These are phyloP conservation scores for Silvanus unidentatus DNA, from an alignment of 2,888 invertebrate species.

Conservation along the genomic window DNA sequence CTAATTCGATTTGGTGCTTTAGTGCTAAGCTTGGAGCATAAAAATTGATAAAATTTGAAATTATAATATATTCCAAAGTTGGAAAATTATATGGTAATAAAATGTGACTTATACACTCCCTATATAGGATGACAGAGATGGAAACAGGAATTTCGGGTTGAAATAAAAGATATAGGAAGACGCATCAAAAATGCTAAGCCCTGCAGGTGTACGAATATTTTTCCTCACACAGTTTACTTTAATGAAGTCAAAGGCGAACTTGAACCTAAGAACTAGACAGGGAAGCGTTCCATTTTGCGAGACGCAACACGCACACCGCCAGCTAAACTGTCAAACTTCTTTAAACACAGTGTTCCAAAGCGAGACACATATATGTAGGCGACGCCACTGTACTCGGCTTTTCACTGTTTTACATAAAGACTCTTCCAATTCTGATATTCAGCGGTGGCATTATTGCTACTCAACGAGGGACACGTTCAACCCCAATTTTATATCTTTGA, in stretches of 20 bases:
- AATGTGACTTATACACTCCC: constrained; percentile 25
- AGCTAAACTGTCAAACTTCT: too few species aligned
- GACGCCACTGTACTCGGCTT: constrained; percentile 11
- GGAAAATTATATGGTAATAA: constrained; percentile 33
- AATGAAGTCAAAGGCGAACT: constrained; percentile 26
- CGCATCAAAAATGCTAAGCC: constrained; percentile 31
- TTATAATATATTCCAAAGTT: constrained; percentile 26
- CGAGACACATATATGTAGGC: too few species aligned
- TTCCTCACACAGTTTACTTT: constrained; percentile 23
- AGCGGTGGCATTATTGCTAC: constrained; percentile 21
- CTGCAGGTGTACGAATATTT: constrained; percentile 31
- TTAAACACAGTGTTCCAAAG: too few species aligned
- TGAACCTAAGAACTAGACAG: too few species aligned
- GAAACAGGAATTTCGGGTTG: too few species aligned
- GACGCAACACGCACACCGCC: too few species aligned
- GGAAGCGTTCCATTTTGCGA: too few species aligned
- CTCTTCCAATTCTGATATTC: constrained; percentile 15
- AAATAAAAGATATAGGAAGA: constrained; percentile 15
- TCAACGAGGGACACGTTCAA: constrained; percentile 24
- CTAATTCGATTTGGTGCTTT: too few species aligned
- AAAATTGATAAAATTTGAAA: constrained; percentile 19
- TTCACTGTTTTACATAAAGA: constrained; percentile 13
- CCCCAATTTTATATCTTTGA: constrained; percentile 25
- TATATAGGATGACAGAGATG: too few species aligned
- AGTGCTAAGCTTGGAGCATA: too few species aligned